Evolutionary conservation across 2,888 invertebrate species (phyloP).

Genomic region (Chaetogeoica ovagalla): DNA sequence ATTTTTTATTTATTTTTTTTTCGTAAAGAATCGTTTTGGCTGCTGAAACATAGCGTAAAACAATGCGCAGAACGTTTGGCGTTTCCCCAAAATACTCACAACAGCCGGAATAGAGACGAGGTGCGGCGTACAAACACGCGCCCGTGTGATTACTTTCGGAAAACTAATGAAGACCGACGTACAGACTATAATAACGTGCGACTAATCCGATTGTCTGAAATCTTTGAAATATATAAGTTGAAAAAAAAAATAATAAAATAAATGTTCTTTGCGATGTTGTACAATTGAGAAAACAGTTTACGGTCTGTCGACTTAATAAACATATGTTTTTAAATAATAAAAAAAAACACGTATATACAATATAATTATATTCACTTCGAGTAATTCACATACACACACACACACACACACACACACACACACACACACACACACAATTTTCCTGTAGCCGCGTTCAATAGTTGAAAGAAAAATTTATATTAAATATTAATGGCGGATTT

Average conservation of each 20-base stretch:
- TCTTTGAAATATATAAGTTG: constrained; percentile 6
- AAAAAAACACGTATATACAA: not conserved
- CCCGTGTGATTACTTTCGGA: constrained; percentile 18
- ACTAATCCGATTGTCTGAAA: constrained; percentile 29
- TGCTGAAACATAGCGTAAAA: not conserved
- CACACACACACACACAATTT: too few relatives aligned
- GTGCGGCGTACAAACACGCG: not conserved
- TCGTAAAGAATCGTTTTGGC: not conserved
- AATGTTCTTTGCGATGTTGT: not conserved
- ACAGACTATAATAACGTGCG: constrained; percentile 1
- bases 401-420: too few relatives aligned
- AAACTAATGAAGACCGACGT: constrained; percentile 20
- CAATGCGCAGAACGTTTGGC: constrained; percentile 6
- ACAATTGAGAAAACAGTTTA: not conserved
- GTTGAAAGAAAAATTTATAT: too few relatives aligned
- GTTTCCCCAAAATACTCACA: constrained; percentile 1
- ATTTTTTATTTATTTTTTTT: not conserved
- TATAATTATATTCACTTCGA: not conserved
- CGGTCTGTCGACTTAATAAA: constrained; percentile 6
- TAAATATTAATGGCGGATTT: too few relatives aligned
- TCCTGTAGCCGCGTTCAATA: too few relatives aligned
- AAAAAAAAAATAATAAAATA: not conserved
- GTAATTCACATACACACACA: too few relatives aligned
- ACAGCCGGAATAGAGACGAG: too few relatives aligned
- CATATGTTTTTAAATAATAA: not conserved